A percentile compares a stretch with the other conserved stretches of the same genome.
phyloP scores from a whole-genome alignment of 2,888 invertebrate genomes.

The Epinotia ramella region DNA sequence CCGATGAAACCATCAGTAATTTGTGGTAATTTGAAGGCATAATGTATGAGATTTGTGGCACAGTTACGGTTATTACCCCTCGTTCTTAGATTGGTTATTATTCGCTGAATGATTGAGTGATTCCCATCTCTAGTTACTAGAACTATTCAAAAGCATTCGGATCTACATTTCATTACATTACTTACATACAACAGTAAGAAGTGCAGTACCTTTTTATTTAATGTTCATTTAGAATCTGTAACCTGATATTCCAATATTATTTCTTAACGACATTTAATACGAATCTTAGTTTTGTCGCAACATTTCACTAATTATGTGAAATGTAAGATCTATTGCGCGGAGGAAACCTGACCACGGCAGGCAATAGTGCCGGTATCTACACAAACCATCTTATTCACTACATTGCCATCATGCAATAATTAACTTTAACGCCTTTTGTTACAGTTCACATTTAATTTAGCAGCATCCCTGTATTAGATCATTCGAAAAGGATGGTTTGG shows the following conservation, averaged over 20 bases:
- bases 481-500: conserved; percentile 46
- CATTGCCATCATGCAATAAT: conserved; percentile 49
- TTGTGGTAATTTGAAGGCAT: conserved; percentile 51
- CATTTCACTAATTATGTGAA: conserved; percentile 54
- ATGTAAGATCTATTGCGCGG: conserved; percentile 55
- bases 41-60: conserved; percentile 45
- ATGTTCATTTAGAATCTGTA: conserved; percentile 8
- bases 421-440: conserved; percentile 50
- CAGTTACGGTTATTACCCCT: conserved; percentile 39
- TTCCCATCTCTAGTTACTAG: conserved; percentile 17
- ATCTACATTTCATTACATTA: conserved; percentile 6
- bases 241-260: conserved; percentile 37
- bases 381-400: conserved; percentile 52
- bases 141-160: conserved; percentile 10
- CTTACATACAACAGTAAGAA: not conserved
- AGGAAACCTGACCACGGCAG: conserved; percentile 66
- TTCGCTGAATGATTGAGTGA: conserved; percentile 39
- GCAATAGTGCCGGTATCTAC: conserved; percentile 48
- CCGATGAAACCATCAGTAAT: conserved; percentile 53
- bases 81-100: conserved; percentile 29
- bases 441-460: conserved; percentile 44
- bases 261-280: conserved; percentile 36
- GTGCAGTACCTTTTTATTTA: no score
- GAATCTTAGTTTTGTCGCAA: conserved; percentile 59
- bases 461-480: conserved; percentile 33